Evolutionary conservation across 2,888 invertebrate species (phyloP).

Genomic region (Oxyscelio sp.): DNA sequence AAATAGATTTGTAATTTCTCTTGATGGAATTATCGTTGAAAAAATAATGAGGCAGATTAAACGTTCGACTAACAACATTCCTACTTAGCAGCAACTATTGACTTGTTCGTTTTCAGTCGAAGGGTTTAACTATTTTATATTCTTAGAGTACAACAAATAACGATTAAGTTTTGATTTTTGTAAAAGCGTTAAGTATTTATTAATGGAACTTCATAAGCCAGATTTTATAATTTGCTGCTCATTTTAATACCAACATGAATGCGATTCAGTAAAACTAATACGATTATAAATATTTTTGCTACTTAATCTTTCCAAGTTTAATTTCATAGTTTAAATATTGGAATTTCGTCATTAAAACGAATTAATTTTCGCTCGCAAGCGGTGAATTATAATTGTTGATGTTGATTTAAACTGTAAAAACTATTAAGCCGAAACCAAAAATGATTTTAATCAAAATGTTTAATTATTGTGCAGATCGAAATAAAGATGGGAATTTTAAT

Average conservation of each 20-base stretch:
- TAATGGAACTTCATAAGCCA: slow-evolving; percentile 31
- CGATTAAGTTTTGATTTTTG: slow-evolving; percentile 37
- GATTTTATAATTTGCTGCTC: slow-evolving; percentile 11
- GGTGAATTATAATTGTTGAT: slow-evolving; percentile 14
- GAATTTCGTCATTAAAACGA: slow-evolving; percentile 25
- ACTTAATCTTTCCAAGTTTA: background rate
- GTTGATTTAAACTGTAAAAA: slow-evolving; percentile 42
- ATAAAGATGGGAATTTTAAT: slow-evolving; percentile 64
- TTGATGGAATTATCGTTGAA: slow-evolving; percentile 31
- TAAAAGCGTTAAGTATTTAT: slow-evolving; percentile 5
- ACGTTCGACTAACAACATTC: slow-evolving; percentile 34
- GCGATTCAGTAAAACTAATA: slow-evolving; percentile 15
- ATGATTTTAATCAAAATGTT: slow-evolving; percentile 61
- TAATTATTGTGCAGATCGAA: slow-evolving; percentile 39
- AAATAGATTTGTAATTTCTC: slow-evolving; percentile 25
- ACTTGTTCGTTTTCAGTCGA: slow-evolving; percentile 33
- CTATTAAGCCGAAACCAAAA: slow-evolving; percentile 41
- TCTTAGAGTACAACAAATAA: slow-evolving; percentile 36
- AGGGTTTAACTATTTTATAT: slow-evolving; percentile 24
- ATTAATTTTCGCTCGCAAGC: slow-evolving; percentile 12
- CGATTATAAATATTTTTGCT: slow-evolving; percentile 11
- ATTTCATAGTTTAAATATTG: slow-evolving; percentile 34
- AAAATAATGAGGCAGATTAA: slow-evolving; percentile 46
- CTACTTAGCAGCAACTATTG: slow-evolving; percentile 28
- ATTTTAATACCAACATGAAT: slow-evolving; percentile 15